phyloP scores from a whole-genome alignment of 2,797 vertebrate species.

The Hypotaenidia okinawae region DNA sequence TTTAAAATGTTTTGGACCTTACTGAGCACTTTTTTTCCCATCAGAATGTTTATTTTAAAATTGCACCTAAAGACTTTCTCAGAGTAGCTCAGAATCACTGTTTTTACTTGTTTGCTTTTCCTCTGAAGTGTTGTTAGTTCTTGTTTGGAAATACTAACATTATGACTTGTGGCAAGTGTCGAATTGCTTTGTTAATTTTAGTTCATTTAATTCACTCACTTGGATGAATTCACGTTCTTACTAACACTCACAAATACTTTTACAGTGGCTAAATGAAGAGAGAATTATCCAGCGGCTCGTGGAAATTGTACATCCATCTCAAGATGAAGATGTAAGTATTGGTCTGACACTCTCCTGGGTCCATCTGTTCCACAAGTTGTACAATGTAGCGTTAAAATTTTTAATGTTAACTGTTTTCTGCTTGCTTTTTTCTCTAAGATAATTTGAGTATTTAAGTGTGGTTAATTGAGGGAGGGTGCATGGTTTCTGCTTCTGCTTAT shows the following conservation, averaged over 20 bases:
- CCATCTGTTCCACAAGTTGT: neutral
- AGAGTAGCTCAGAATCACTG: neutral
- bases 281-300: conserved; percentile 96
- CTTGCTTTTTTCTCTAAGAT: neutral
- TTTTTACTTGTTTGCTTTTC: neutral
- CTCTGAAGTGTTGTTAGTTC: neutral
- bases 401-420: neutral
- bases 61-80: neutral
- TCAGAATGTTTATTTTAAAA: neutral
- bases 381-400: neutral
- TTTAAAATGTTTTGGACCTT: neutral
- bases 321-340: conserved; percentile 96
- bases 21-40: neutral
- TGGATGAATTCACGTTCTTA: neutral
- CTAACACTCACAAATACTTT: conserved; percentile 6
- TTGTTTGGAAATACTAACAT: neutral
- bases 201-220: neutral
- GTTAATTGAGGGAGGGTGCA: neutral
- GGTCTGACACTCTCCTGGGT: neutral
- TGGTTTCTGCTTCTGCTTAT: neutral
- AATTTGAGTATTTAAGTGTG: neutral
- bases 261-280: conserved; percentile 97
- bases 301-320: conserved; percentile 94
- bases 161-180: neutral
- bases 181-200: neutral